Base-by-base conservation (phyloP, 2,888 invertebrate species). In the Schrankia costaestrigalis region DNA sequence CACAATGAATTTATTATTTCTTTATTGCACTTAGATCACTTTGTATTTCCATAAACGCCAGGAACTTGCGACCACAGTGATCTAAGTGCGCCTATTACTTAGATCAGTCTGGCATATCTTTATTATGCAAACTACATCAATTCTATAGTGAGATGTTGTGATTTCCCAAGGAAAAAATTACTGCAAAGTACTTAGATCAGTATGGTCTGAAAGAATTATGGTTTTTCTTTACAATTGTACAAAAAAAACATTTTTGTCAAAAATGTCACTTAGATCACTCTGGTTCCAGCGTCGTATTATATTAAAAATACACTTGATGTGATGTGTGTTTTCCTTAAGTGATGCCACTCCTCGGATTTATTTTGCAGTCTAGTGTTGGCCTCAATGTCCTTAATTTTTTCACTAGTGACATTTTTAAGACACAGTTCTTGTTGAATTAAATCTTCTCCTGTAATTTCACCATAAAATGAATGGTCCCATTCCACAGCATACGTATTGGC, bases 261-360 rank as follows among this genome's bases (percentile, higher is more conserved):
- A 40, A 40, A 40, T 35, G 26, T 31, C 40, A 35, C 35, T 40
- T 35, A 27, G 31, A 40, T 31, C 40, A 35, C 40, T 40, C 40
- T 40, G 40, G 31, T 40, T 40, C 17, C 15, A 40, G 12, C 25
- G 10, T 31, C 34, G 39, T 40, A 25, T n/a, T n/a, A n/a, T n/a
- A n/a, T n/a, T n/a, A n/a, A n/a, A n/a, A n/a, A n/a, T n/a, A n/a
- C n/a, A n/a, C n/a, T n/a, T n/a, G n/a, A n/a, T n/a, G n/a, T n/a
- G n/a, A n/a, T n/a, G n/a, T n/a, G n/a, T n/a, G n/a, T n/a, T n/a
- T n/a, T n/a, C n/a, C n/a, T n/a, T n/a, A n/a, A n/a, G n/a, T n/a
- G n/a, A n/a, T n/a, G n/a, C n/a, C n/a, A n/a, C n/a, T n/a, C n/a
- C n/a, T n/a, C n/a, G n/a, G n/a, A n/a, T n/a, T n/a, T n/a, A n/a